Evolutionary conservation across 2,888 invertebrate genomes (phyloP), one percentile per base, ranked within the genome.

Genomic region (Willowsia nigromaculata): DNA sequence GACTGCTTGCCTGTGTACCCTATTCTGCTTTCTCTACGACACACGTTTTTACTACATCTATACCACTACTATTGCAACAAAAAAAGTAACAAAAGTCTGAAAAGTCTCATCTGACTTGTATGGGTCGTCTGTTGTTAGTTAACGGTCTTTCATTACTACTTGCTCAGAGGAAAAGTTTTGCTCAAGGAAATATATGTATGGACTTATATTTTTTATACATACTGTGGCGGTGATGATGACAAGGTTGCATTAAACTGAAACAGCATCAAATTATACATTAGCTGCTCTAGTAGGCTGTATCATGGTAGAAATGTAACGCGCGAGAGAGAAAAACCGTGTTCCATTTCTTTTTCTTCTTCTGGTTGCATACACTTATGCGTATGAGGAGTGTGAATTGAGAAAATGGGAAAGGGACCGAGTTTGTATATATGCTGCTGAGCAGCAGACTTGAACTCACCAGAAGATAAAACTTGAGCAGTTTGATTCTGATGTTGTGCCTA

Each of bases 111-210:
- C 81, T 81, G 40, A 81, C 81, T 81, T 59, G 68, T 65, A 15
- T 50, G 50, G 47, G 37, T 53, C 74, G 40, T 85, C 74, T 18
- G 80, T 27, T 53, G 68, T 86, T 85, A 86, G 86, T 71, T 80
- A 80, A 68, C 86, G 40, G 86, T 53, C 59, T 81, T 80, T 81
- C 86, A 81, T 86, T 86, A 86, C 78, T 59, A 15, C 53, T 53
- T 30, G 22, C 74, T 47, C 50, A 59, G 25, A 59, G 50, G 4
- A 40, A 81, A 81, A 59, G 3, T 33, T 78, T 37, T 33, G 56
- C 78, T 50, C 18, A 22, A 43, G 71, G 84, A 74, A 84, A 84
- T 50, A 80, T 43, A 30, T 65, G 71, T 33, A 33, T 5, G n/a
- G n/a, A 62, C 50, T 30, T 76, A 53, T 15, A 59, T 40, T 37